Conservation (phyloP, 2,888 invertebrate species). For the Dynastes grantii region DNA sequence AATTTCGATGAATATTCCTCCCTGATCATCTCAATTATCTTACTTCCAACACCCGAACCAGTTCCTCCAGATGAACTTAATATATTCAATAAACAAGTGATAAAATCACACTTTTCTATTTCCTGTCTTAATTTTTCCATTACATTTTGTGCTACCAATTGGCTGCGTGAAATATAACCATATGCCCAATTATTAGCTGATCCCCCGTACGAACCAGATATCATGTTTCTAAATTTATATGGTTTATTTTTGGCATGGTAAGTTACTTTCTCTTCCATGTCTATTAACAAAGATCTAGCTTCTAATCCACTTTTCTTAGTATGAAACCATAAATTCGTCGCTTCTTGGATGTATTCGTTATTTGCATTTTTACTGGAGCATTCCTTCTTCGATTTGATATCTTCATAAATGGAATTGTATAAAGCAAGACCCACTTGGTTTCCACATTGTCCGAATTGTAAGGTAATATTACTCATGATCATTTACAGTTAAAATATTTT, state of each 20-base stretch:
- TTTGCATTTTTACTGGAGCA: constrained; percentile 59
- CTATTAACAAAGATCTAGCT: constrained; percentile 71
- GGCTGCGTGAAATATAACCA: constrained; percentile 70
- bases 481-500: not conserved
- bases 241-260: constrained; percentile 61
- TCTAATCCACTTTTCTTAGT: constrained; percentile 65
- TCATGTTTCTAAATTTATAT: constrained; percentile 69
- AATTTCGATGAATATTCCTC: constrained; percentile 71
- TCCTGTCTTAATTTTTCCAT: constrained; percentile 69
- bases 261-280: constrained; percentile 72
- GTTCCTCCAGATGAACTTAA: constrained; percentile 73
- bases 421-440: constrained; percentile 72
- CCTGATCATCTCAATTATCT: constrained; percentile 67
- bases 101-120: constrained; percentile 69
- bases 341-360: constrained; percentile 64
- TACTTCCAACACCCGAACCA: constrained; percentile 73
- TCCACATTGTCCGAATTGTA: constrained; percentile 74
- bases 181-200: constrained; percentile 74
- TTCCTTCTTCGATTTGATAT: constrained; percentile 63
- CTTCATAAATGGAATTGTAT: constrained; percentile 68
- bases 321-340: constrained; percentile 70
- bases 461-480: constrained; percentile 68
- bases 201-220: constrained; percentile 69
- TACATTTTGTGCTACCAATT: constrained; percentile 65
- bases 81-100: constrained; percentile 70